Conservation (phyloP, 1,140 invertebrate species). For the Macrotrachela quadricornifera region DNA sequence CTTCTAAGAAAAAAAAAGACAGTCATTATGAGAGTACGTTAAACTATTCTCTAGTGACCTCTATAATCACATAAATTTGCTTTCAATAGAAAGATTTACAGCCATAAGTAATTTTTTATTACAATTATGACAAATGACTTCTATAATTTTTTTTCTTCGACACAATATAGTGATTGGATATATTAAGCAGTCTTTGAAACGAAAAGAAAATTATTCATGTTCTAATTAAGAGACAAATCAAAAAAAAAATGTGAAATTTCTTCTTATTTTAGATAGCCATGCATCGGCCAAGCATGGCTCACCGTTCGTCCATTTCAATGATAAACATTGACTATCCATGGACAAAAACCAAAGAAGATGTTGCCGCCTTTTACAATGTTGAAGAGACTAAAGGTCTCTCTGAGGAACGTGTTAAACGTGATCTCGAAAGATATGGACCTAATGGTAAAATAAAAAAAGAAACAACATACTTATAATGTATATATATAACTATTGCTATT, state of each 20-base stretch:
- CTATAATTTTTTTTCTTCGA: no score
- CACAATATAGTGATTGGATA: no score
- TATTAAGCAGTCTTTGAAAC: no score
- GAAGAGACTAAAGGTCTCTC: conserved; percentile 70
- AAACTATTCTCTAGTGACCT: no score
- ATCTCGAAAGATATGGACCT: conserved; percentile 95
- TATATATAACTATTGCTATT: conserved; percentile 23
- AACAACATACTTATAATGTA: conserved; percentile 16
- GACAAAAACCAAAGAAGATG: conserved; percentile 76
- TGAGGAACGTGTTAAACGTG: conserved; percentile 71
- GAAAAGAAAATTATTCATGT: neutral
- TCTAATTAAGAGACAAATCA: neutral
- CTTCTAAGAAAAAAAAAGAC: no score
- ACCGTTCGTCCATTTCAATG: conserved; percentile 10
- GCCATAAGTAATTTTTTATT: no score
- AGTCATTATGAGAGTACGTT: no score
- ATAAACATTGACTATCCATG: conserved; percentile 35
- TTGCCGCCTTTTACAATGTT: conserved; percentile 66
- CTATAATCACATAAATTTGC: no score
- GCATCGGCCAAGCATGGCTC: neutral
- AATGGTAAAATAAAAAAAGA: conserved; percentile 40
- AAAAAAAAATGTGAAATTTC: no score
- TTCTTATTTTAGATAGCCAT: neutral
- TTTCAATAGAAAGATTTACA: no score
- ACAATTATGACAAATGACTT: no score